Evolutionary conservation across 2,888 invertebrate genomes (phyloP), one percentile per base, ranked within the genome.

Genomic region (Clanis bilineata): DNA sequence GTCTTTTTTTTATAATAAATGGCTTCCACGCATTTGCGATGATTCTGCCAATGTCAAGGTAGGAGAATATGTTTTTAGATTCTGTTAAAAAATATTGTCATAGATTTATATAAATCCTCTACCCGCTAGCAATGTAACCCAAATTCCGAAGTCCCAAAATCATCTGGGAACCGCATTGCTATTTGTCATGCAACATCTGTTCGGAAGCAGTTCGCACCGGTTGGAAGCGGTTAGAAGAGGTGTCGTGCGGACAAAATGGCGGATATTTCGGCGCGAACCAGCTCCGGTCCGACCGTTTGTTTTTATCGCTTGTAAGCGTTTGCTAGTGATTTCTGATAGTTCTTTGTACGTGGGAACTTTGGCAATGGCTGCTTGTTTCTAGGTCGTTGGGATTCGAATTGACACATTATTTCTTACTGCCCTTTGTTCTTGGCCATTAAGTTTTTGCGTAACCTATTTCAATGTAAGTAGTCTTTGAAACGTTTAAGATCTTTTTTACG

Each of bases 141-240:
- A 25, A 21, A 38, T 51, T 28, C 45, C 58, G 39, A 38, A 57
- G 56, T 64, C 77, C 80, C 76, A 68, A 84, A 88, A 86, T 83
- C 83, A 84, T 86, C 80, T 76, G 70, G 62, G 74, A 70, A 86
- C 86, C 83, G 74, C 83, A 78, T 75, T 66, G 84, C 83, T 74
- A 85, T 86, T 85, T 83, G 82, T 86, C 85, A 82, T 79, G 82
- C 79, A 75, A 77, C 86, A 86, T 82, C 85, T 86, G 86, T 71
- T 68, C 62, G 62, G 68, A 76, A 82, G 75, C 75, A 69, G 82
- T 83, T 82, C 76, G 71, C 79, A 81, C 82, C 76, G 79, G 80
- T 78, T 71, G 67, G 64, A 65, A 73, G 73, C 68, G 72, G 76
- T 76, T 79, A 68, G 62, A 68, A 61, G 70, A 72, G 71, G 72